phyloP scores from a whole-genome alignment of 1,140 invertebrate genomes.

The Whitmania pigra region DNA sequence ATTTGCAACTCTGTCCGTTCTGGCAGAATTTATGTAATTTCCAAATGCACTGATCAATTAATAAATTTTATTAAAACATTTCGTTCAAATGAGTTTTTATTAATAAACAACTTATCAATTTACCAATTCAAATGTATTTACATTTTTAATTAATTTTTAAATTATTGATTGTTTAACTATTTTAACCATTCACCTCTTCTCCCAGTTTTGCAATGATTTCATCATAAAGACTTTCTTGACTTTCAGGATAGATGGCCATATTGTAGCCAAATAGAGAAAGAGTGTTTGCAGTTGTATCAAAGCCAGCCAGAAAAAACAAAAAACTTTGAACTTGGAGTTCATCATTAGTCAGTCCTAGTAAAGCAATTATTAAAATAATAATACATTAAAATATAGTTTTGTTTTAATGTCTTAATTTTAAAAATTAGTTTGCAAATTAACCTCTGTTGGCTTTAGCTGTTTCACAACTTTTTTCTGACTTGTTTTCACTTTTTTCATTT shows the following conservation, averaged over 20 bases:
- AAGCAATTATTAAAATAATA: no score
- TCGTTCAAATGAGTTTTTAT: no score
- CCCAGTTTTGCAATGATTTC: slow-evolving; percentile 39
- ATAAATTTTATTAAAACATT: no score
- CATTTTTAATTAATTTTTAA: no score
- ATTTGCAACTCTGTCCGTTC: slow-evolving; percentile 28
- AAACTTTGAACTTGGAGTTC: slow-evolving; percentile 53
- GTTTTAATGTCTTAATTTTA: no score
- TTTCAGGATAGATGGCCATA: slow-evolving; percentile 45
- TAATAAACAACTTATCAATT: no score
- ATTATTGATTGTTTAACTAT: no score
- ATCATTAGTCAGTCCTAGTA: neutral
- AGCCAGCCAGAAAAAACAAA: slow-evolving; percentile 53
- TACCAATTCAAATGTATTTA: no score
- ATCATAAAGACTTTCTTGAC: slow-evolving; percentile 46
- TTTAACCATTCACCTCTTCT: neutral
- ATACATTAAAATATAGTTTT: no score
- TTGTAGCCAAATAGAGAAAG: slow-evolving; percentile 46
- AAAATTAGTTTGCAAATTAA: no score
- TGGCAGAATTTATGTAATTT: slow-evolving; percentile 33
- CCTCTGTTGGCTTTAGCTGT: no score
- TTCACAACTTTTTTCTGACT: neutral
- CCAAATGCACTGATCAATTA: slow-evolving; percentile 41
- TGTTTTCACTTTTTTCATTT: neutral
- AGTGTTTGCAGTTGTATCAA: slow-evolving; percentile 48